phyloP scores from a whole-genome alignment of 35 echinoderm and acorn worm genomes.

The Lytechinus pictus region DNA sequence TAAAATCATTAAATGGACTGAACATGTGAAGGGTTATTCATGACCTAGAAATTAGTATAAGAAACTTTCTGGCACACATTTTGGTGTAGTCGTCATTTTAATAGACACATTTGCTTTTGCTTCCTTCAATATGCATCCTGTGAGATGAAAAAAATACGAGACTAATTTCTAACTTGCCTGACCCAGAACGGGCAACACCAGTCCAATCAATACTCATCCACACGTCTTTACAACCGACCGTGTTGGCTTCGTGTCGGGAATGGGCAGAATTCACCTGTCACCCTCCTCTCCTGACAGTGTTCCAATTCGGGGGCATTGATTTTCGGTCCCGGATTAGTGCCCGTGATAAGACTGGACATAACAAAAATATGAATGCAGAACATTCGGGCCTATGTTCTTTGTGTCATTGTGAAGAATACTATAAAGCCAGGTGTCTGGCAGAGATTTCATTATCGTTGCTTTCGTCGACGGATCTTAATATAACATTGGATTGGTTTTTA shows the following conservation, averaged over 20 bases:
- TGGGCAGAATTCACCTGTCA: neutral
- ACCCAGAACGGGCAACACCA: neutral
- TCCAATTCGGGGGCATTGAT: constrained; percentile 9
- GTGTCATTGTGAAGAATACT: neutral
- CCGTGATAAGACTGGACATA: neutral
- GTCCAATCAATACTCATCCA: neutral
- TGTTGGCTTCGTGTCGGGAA: neutral
- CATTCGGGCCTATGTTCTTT: neutral
- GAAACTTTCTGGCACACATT: neutral
- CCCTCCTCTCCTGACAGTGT: neutral
- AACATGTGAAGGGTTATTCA: no score
- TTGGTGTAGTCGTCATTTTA: neutral
- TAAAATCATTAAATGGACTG: no score
- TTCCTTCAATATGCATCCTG: neutral
- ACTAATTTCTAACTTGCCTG: neutral
- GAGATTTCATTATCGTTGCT: neutral
- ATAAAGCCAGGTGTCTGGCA: neutral
- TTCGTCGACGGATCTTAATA: neutral
- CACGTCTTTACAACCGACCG: neutral
- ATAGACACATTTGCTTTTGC: neutral
- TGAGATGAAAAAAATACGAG: neutral
- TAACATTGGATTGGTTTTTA: neutral
- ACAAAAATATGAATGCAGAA: neutral
- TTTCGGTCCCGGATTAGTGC: neutral
- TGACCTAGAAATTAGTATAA: no score